Evolutionary conservation across 2,113 vertebrate species (phyloP).

Genomic region (Tenrec ecaudatus): DNA sequence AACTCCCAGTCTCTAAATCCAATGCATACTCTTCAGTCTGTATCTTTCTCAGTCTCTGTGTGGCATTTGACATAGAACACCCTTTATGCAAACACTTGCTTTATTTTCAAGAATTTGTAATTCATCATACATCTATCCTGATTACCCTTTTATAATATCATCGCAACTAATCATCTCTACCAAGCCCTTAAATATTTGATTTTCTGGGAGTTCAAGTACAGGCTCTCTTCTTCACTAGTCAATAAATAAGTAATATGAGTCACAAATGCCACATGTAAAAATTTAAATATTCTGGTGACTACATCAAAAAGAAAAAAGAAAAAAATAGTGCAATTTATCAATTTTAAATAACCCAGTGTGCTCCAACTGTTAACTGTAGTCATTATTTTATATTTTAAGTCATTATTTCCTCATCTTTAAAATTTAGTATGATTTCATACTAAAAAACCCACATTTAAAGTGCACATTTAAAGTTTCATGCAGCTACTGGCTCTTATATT

Average conservation of each 20-base stretch:
- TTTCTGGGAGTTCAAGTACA: neutral
- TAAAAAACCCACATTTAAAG: no score
- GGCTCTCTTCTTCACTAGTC: neutral
- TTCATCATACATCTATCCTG: no score
- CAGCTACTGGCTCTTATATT: neutral
- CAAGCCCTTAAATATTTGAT: neutral
- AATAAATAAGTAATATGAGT: neutral
- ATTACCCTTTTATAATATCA: no score
- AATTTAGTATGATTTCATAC: no score
- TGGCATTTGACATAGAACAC: neutral
- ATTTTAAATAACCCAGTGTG: no score
- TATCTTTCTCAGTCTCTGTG: neutral
- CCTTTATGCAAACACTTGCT: neutral
- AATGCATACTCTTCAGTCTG: neutral
- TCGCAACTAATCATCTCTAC: no score
- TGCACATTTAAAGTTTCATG: no score
- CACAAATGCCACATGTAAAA: neutral
- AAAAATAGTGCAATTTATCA: no score
- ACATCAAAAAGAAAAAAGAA: neutral
- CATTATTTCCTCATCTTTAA: no score
- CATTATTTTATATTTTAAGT: no score
- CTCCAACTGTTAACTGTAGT: no score
- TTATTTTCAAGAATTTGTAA: no score
- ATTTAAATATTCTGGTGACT: neutral
- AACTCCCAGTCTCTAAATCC: neutral